phyloP scores from a whole-genome alignment of 2,797 vertebrate species.

The Schizopygopsis malacanthus region DNA sequence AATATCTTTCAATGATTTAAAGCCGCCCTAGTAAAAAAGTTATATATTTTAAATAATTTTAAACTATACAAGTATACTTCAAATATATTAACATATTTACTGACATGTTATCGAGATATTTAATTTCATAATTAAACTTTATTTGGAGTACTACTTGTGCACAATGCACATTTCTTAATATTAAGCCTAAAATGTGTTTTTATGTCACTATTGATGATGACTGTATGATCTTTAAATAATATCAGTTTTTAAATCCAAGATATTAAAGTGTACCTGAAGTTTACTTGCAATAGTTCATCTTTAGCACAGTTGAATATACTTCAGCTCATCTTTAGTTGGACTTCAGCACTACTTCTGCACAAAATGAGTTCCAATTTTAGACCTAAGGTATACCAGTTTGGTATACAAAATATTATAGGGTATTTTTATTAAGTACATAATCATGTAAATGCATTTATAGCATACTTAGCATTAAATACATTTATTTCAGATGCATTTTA shows the following conservation, averaged over 20 bases:
- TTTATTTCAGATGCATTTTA: too few species aligned
- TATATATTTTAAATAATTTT: neutral
- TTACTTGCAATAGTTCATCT: neutral
- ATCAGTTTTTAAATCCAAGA: neutral
- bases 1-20: neutral
- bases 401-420: neutral
- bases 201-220: neutral
- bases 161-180: neutral
- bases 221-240: neutral
- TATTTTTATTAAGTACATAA: neutral
- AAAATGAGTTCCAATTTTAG: neutral
- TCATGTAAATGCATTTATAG: neutral
- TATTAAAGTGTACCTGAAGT: neutral
- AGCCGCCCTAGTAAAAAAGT: neutral
- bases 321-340: neutral
- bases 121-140: neutral
- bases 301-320: neutral
- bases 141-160: neutral
- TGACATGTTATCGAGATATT: neutral
- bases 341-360: neutral
- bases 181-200: neutral
- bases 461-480: neutral
- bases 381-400: neutral
- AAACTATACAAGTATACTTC: neutral
- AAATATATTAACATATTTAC: neutral